Percentiles rank a stretch among this genome's conserved stretches.
Evolutionary conservation across 2,888 invertebrate species (phyloP).

Genomic region (Tipula unca): DNA sequence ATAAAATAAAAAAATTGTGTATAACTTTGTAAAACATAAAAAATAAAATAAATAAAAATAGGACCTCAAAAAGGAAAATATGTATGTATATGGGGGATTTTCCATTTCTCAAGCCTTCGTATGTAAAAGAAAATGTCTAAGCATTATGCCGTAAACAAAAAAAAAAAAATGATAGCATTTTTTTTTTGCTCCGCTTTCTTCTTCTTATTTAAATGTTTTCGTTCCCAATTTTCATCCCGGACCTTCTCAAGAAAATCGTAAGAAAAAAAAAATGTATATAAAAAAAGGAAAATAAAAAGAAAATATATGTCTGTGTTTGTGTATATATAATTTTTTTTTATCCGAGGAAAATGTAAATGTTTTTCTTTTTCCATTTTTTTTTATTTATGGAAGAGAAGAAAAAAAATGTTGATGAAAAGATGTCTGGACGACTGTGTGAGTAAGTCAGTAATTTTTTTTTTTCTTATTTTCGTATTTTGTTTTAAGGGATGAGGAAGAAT

Average conservation of each 20-base stretch:
- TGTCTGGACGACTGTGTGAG: slow-evolving; percentile 18
- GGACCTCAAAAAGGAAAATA: not conserved
- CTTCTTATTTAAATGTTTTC: not conserved
- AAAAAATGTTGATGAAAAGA: slow-evolving; percentile 19
- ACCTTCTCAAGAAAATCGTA: slow-evolving; percentile 27
- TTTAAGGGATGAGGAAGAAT: slow-evolving; percentile 8
- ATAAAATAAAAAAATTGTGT: not conserved
- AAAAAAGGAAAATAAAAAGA: slow-evolving; percentile 18
- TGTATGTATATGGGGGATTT: not conserved
- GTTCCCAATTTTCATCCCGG: slow-evolving; percentile 26
- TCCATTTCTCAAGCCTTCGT: not conserved
- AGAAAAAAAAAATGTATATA: slow-evolving; percentile 1
- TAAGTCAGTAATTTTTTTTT: slow-evolving; percentile 9
- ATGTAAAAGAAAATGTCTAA: not conserved
- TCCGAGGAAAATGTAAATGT: slow-evolving; percentile 1
- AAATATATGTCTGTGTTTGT: slow-evolving; percentile 4
- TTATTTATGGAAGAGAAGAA: not conserved
- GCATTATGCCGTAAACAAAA: not conserved
- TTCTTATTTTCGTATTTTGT: not conserved
- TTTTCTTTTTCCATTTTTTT: not conserved
- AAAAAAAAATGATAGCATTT: not conserved
- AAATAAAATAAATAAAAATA: slow-evolving; percentile 3
- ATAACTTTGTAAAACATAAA: not conserved
- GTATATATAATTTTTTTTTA: slow-evolving; percentile 15
- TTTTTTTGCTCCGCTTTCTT: not conserved